A percentile compares a stretch with the other conserved stretches of the same genome.
These are phyloP conservation scores for Periophthalmus magnuspinnatus DNA, from an alignment of 2,797 vertebrate species.

Conservation along the genomic window DNA sequence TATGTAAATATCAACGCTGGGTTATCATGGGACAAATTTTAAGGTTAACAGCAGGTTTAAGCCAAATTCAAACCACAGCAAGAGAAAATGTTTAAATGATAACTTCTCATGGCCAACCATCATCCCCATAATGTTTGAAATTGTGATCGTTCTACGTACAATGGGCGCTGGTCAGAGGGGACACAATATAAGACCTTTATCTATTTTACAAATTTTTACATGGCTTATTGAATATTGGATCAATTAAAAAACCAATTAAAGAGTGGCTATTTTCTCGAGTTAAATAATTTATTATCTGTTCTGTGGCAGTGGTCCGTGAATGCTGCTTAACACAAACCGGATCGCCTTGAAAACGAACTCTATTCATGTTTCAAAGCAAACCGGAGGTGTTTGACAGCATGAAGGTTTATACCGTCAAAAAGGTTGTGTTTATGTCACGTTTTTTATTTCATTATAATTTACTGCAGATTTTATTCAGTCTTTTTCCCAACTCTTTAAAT, in stretches of 20 bases:
- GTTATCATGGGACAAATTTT: too few species aligned
- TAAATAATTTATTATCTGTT: neutral
- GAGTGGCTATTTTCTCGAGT: slow-evolving; percentile 1
- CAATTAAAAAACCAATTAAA: slow-evolving; percentile 11
- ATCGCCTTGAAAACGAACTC: neutral
- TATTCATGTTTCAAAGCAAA: slow-evolving; percentile 9
- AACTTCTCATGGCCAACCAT: neutral
- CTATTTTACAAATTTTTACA: neutral
- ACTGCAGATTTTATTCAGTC: neutral
- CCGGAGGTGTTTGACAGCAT: neutral
- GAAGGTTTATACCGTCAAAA: slow-evolving; percentile 5
- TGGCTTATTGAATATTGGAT: neutral
- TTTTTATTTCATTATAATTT: neutral
- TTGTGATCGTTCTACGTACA: too few species aligned
- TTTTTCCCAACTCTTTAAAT: neutral
- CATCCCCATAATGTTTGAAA: neutral
- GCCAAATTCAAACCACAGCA: too few species aligned
- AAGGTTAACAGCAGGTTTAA: too few species aligned
- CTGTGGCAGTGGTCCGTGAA: neutral
- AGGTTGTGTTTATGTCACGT: slow-evolving; percentile 1
- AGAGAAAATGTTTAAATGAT: neutral
- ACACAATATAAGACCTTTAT: neutral
- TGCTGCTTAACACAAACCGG: slow-evolving; percentile 5
- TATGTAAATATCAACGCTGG: neutral
- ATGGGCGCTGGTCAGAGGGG: neutral